Evolutionary conservation across 1,140 invertebrate species (phyloP).

Genomic region (Euglossa dilemma): DNA sequence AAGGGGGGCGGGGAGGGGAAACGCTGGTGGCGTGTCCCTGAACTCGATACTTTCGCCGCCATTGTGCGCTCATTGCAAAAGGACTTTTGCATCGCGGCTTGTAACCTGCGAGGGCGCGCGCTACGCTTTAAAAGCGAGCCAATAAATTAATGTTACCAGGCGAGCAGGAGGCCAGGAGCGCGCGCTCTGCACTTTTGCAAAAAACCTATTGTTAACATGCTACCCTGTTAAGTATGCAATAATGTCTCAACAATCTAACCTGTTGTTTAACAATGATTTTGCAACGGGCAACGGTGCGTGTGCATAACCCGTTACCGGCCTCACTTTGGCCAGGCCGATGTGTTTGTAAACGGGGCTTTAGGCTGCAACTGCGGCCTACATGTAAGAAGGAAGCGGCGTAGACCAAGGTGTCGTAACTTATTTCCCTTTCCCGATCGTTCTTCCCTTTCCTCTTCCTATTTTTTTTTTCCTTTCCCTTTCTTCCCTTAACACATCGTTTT

Average conservation of each 20-base stretch:
- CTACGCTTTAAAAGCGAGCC: conserved; percentile 33
- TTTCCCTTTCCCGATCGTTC: not conserved
- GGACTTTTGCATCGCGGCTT: conserved; percentile 43
- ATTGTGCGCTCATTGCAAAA: conserved; percentile 54
- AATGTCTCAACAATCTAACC: conserved; percentile 61
- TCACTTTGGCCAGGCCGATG: not conserved
- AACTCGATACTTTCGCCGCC: conserved; percentile 65
- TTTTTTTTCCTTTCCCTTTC: not conserved
- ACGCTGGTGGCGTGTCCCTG: conserved; percentile 38
- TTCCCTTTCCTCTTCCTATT: not conserved
- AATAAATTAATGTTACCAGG: conserved; percentile 68
- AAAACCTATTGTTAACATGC: conserved; percentile 64
- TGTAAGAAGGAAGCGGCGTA: not conserved
- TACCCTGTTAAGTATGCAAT: conserved; percentile 62
- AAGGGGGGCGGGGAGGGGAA: no score
- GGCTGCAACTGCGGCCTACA: not conserved
- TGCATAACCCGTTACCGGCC: not conserved
- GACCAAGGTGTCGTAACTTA: not conserved
- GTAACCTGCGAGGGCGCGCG: conserved; percentile 19
- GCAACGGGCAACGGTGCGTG: not conserved
- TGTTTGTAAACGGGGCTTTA: not conserved
- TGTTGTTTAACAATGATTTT: conserved; percentile 42
- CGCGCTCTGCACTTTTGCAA: conserved; percentile 54
- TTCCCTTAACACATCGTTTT: no score
- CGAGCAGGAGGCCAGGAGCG: conserved; percentile 37